Evolutionary conservation across 2,113 vertebrate species (phyloP).

Genomic region (Hiodon alosoides): DNA sequence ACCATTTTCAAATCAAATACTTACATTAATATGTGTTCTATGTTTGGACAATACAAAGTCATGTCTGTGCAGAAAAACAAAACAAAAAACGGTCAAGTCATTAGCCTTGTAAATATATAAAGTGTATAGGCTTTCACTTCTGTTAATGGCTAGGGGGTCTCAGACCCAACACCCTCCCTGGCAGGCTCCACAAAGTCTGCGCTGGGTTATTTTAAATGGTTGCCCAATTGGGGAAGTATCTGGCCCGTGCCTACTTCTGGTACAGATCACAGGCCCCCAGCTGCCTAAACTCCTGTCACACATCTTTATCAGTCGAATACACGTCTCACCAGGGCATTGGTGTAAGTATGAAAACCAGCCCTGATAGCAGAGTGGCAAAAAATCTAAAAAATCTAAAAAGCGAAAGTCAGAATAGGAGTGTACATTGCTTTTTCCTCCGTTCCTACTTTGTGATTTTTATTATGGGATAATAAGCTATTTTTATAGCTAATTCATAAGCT

Average conservation of each 20-base stretch:
- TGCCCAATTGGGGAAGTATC: conserved; percentile 18
- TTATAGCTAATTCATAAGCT: too few relatives aligned
- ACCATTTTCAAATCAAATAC: too few relatives aligned
- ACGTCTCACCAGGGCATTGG: neutral
- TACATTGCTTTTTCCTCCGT: too few relatives aligned
- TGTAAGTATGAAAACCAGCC: neutral
- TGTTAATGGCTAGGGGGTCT: neutral
- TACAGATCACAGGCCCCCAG: conserved; percentile 2
- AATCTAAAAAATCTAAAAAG: neutral
- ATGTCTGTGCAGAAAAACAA: too few relatives aligned
- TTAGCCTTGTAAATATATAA: too few relatives aligned
- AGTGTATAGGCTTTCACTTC: too few relatives aligned
- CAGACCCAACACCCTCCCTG: neutral
- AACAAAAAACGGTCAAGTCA: too few relatives aligned
- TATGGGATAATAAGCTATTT: too few relatives aligned
- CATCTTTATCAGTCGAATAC: conserved; percentile 35
- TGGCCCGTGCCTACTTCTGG: neutral
- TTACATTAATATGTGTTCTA: too few relatives aligned
- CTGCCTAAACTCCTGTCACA: conserved; percentile 41
- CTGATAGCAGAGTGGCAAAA: neutral
- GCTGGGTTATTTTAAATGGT: conserved; percentile 20
- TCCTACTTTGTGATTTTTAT: too few relatives aligned
- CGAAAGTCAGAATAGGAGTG: too few relatives aligned
- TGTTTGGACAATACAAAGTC: too few relatives aligned
- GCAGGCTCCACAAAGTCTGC: conserved; percentile 17